phyloP scores from a whole-genome alignment of 2,113 vertebrate genomes.

The Amphiprion ocellaris region DNA sequence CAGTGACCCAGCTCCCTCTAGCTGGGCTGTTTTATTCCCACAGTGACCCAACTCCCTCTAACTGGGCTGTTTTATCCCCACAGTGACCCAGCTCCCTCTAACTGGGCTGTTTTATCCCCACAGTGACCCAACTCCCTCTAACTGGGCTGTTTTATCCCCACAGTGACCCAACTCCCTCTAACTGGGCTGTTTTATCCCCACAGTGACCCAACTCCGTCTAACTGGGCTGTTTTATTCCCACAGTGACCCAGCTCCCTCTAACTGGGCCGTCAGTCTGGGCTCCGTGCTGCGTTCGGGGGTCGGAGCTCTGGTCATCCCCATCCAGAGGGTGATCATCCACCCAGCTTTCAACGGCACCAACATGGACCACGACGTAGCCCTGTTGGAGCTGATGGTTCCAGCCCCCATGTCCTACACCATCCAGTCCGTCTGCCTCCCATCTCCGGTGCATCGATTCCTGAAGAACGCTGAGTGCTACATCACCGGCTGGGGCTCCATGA shows the following conservation, averaged over 20 bases:
- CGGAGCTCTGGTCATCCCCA: constrained; percentile 87
- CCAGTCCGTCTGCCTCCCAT: constrained; percentile 91
- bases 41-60: too few relatives aligned
- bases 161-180: too few relatives aligned
- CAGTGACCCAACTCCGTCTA: constrained; percentile 42
- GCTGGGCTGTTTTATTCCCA: too few relatives aligned
- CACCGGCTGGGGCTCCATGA: constrained; percentile 93
- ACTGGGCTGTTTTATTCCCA: constrained; percentile 85
- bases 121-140: too few relatives aligned
- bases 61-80: too few relatives aligned
- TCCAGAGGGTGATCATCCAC: constrained; percentile 90
- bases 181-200: too few relatives aligned
- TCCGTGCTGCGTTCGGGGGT: constrained; percentile 87
- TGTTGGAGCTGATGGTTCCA: constrained; percentile 87
- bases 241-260: constrained; percentile 13
- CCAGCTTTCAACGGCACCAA: constrained; percentile 91
- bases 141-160: too few relatives aligned
- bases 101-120: too few relatives aligned
- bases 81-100: too few relatives aligned
- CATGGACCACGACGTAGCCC: constrained; percentile 92
- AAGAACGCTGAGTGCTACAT: constrained; percentile 90
- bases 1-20: too few relatives aligned
- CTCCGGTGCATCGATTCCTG: constrained; percentile 83
- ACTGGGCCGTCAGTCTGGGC: constrained; percentile 92
- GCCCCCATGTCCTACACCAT: constrained; percentile 86